phyloP scores from a whole-genome alignment of 2,113 vertebrate genomes.

The Electrona antarctica region DNA sequence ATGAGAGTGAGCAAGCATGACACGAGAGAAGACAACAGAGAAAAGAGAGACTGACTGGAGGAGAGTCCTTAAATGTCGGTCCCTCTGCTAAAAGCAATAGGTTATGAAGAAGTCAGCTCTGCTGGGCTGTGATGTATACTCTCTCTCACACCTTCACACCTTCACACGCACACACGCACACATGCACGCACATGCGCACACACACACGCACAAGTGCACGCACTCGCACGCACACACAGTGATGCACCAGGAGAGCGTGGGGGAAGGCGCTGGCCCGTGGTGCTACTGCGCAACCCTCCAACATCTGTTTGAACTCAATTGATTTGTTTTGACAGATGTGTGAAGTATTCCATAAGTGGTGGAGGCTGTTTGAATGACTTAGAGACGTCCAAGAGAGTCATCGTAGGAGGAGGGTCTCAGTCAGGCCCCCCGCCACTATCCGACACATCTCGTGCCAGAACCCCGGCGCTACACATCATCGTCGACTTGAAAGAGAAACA shows the following conservation, averaged over 20 bases:
- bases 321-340: slow-evolving; percentile 82
- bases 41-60: slow-evolving; percentile 24
- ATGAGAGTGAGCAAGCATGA: slow-evolving; percentile 8
- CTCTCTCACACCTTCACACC: neutral
- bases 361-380: slow-evolving; percentile 43
- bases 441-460: slow-evolving; percentile 65
- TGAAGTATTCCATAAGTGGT: slow-evolving; percentile 65
- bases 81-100: slow-evolving; percentile 33
- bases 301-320: slow-evolving; percentile 71
- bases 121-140: slow-evolving; percentile 15
- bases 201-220: slow-evolving; percentile 22
- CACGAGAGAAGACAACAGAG: slow-evolving; percentile 16
- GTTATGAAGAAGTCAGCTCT: slow-evolving; percentile 49
- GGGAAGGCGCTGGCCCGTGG: slow-evolving; percentile 67
- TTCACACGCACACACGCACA: too few species aligned
- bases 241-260: slow-evolving; percentile 48
- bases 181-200: neutral
- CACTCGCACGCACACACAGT: slow-evolving; percentile 9
- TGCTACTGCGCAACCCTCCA: slow-evolving; percentile 53
- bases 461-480: neutral
- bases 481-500: neutral
- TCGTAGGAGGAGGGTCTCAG: neutral
- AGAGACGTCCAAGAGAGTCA: slow-evolving; percentile 48
- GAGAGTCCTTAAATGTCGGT: slow-evolving; percentile 27
- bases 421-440: slow-evolving; percentile 16